These are phyloP conservation scores for Clanis bilineata DNA, from an alignment of 2,888 invertebrate genomes.

Conservation along the genomic window DNA sequence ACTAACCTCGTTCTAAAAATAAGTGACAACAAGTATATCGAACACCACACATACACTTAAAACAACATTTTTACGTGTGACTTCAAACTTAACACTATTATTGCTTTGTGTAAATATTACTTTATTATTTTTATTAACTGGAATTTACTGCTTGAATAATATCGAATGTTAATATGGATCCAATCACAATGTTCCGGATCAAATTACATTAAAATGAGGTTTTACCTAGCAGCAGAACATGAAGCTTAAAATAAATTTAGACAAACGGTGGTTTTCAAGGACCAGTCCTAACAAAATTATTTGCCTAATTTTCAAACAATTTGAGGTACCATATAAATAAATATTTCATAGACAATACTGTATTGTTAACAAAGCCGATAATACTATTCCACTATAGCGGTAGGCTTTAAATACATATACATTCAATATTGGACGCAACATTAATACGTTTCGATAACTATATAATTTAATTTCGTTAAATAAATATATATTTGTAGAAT, in stretches of 20 bases:
- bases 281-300: constrained; percentile 8
- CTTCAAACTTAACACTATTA: not conserved
- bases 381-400: not conserved
- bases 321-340: constrained; percentile 1
- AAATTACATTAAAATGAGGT: no score
- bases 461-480: not conserved
- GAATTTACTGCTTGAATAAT: not conserved
- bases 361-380: not conserved
- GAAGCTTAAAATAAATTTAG: not conserved
- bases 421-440: constrained; percentile 8
- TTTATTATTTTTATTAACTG: no score
- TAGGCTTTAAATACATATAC: constrained; percentile 4
- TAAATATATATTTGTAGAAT: not conserved
- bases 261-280: not conserved
- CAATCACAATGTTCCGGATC: no score
- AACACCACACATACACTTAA: not conserved
- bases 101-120: no score
- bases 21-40: not conserved
- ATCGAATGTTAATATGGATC: not conserved
- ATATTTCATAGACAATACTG: not conserved
- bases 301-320: constrained; percentile 11
- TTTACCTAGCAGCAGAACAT: not conserved
- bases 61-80: not conserved
- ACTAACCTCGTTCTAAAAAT: not conserved
- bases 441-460: not conserved